phyloP scores from a whole-genome alignment of 2,797 vertebrate genomes.

The Tapirus indicus region DNA sequence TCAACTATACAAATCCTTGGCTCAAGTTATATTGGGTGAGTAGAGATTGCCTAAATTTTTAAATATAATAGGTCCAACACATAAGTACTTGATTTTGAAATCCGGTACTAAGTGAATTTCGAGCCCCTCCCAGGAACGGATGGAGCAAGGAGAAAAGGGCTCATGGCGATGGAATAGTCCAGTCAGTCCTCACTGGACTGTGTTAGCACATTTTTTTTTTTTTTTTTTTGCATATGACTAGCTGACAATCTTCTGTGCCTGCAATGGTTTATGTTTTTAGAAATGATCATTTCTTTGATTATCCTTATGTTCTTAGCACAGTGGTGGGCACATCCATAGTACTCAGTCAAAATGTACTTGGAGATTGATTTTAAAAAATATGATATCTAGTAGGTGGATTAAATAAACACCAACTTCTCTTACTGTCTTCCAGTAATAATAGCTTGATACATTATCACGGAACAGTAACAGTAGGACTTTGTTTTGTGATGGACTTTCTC shows the following conservation, averaged over 20 bases:
- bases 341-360: background rate
- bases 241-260: background rate
- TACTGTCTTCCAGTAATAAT: background rate
- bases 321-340: background rate
- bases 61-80: background rate
- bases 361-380: background rate
- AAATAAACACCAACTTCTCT: slow-evolving; percentile 3
- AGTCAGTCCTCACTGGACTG: background rate
- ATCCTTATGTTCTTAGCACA: background rate
- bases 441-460: background rate
- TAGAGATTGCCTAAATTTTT: background rate
- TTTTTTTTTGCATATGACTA: background rate
- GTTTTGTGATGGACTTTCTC: background rate
- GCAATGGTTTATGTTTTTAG: background rate
- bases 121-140: background rate
- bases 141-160: background rate
- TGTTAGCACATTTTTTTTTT: background rate
- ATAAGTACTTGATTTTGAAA: slow-evolving; percentile 17
- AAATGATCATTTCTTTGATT: background rate
- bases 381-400: background rate
- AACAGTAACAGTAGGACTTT: background rate
- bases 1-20: background rate
- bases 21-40: background rate
- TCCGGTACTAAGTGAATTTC: background rate
- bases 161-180: background rate